Evolutionary conservation across 2,113 vertebrate species (phyloP), one percentile per base, ranked within the genome.

Genomic region (Guaruba guarouba): DNA sequence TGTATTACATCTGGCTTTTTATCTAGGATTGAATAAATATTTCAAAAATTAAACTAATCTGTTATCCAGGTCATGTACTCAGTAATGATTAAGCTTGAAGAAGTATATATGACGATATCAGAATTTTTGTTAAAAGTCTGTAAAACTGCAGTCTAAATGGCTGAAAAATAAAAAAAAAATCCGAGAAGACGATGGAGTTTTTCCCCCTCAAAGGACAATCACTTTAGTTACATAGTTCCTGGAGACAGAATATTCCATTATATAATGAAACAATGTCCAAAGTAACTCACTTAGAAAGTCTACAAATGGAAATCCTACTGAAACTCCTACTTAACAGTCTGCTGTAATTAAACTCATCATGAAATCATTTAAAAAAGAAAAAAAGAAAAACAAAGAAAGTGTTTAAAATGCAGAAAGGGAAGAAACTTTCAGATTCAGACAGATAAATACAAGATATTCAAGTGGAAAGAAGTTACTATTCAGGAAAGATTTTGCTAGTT

Each of bases 1-100:
- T 82, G 20, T 63, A 62, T 88, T 73, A 41, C 41, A 41, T 79
- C 74, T 77, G 23, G 18, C 23, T 88, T 96, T 95, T 93, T 77
- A 54, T 33, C 14, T 70, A 61, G 31, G 20, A 74, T 5, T 76
- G 59, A 74, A 89, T 63, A 82, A 93, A 74, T 73, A 70, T 23
- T 82, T 20, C 27, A 64, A 67, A 93, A 93, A 89, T 76, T 64
- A 66, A 71, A 75, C 1, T 9, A 7, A 29, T 88, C 13, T 61
- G 17, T 44, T 55, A 41, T 48, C 17, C 35, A 54, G 46, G 54
- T 77, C 63, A 90, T 27, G 10, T 51, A 88, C 4, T 41, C 18
- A 64, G 28, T 24, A 70, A 68, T 68, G 23, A 69, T 88, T 83
- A 75, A 81, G 22, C 4, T 86, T 83, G 44, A 77, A 90, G 44